Conservation (phyloP, 2,888 invertebrate genomes). For the Dryocosmus kuriphilus region DNA sequence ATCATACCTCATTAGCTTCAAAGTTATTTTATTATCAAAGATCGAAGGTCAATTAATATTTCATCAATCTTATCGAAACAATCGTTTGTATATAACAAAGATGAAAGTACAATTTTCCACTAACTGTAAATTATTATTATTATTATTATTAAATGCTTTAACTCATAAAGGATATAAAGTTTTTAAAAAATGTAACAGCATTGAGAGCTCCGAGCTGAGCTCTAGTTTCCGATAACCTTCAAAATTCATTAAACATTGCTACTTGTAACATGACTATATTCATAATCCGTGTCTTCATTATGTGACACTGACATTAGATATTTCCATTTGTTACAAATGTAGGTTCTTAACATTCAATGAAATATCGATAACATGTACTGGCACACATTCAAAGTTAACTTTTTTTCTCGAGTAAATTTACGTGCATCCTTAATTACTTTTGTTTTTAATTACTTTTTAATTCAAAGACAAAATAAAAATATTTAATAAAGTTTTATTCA, state of each 20-base stretch:
- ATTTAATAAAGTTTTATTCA: too few species aligned
- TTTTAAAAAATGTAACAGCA: not conserved
- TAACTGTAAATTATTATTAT: too few species aligned
- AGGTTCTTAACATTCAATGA: not conserved
- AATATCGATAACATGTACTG: not conserved
- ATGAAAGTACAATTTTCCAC: slow-evolving; percentile 28
- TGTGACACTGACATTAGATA: not conserved
- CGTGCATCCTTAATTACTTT: too few species aligned
- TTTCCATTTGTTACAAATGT: not conserved
- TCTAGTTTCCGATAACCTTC: slow-evolving; percentile 1
- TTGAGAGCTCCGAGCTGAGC: too few species aligned
- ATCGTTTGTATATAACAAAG: slow-evolving; percentile 10
- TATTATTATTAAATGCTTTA: not conserved
- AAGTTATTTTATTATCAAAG: slow-evolving; percentile 17
- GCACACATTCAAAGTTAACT: not conserved
- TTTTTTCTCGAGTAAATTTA: too few species aligned
- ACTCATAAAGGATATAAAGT: not conserved
- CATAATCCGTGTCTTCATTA: not conserved
- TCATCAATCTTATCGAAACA: slow-evolving; percentile 12
- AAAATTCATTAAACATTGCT: not conserved
- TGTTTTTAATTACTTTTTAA: too few species aligned
- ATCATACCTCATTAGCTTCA: not conserved
- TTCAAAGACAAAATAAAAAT: too few species aligned
- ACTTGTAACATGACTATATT: not conserved
- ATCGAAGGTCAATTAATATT: slow-evolving; percentile 33